phyloP scores from a whole-genome alignment of 2,797 vertebrate genomes.

The Catamblyrhynchus diadema region DNA sequence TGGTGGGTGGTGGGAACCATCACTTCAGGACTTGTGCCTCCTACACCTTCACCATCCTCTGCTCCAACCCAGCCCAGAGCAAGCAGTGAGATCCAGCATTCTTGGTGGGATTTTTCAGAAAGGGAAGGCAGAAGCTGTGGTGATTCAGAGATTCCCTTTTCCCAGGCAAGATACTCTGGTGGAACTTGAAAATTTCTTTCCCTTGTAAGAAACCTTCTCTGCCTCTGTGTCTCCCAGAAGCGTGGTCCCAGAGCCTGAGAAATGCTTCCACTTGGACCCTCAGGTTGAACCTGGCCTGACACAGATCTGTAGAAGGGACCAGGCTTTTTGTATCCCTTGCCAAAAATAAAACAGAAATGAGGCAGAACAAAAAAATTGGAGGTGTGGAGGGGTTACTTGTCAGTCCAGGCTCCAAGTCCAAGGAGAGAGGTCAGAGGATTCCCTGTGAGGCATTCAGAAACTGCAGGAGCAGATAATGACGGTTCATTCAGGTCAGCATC shows the following conservation, averaged over 20 bases:
- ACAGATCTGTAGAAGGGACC: neutral
- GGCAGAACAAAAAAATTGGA: neutral
- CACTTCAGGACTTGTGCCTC: neutral
- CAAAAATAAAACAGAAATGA: neutral
- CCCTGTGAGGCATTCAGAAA: neutral
- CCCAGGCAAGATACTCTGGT: neutral
- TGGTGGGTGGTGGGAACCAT: neutral
- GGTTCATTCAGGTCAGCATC: neutral
- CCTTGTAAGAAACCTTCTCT: neutral
- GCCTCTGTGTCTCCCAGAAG: neutral
- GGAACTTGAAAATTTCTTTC: neutral
- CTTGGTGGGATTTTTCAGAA: neutral
- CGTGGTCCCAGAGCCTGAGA: neutral
- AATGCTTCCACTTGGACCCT: fast-evolving
- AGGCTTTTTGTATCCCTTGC: neutral
- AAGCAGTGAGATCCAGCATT: neutral
- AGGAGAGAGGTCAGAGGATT: neutral
- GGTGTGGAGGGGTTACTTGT: neutral
- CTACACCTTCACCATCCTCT: neutral
- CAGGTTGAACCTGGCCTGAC: neutral
- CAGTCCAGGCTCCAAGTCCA: neutral
- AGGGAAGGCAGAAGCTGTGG: neutral
- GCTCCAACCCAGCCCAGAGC: fast-evolving
- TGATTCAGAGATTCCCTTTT: neutral
- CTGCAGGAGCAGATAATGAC: neutral